Evolutionary conservation across 1,140 invertebrate genomes (phyloP).

Genomic region (Drosophila prosaltans): DNA sequence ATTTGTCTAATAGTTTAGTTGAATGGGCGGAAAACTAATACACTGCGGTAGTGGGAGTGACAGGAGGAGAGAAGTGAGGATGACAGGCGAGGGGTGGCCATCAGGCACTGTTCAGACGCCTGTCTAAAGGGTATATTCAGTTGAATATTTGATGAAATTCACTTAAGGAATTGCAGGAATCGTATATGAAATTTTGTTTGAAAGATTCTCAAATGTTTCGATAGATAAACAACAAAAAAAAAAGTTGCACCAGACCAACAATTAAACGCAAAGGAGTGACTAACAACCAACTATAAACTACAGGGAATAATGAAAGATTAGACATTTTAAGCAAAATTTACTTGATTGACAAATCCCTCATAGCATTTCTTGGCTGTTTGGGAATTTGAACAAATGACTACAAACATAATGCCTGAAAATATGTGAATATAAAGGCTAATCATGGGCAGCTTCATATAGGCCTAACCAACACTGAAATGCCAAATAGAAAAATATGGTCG

Average conservation of each 20-base stretch:
- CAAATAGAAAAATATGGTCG: too few species aligned
- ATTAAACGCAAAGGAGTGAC: background rate
- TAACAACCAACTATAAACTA: background rate
- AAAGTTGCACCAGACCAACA: background rate
- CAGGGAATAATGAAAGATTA: background rate
- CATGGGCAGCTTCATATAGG: too few species aligned
- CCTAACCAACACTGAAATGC: too few species aligned
- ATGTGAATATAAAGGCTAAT: too few species aligned
- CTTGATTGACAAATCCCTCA: too few species aligned
- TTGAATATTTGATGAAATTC: conserved; percentile 6
- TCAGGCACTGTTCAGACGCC: background rate
- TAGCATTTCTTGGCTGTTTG: too few species aligned
- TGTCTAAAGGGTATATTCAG: background rate
- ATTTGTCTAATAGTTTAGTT: conserved; percentile 58
- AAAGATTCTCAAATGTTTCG: background rate
- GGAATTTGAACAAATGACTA: too few species aligned
- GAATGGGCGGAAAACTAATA: conserved; percentile 25
- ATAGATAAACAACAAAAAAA: background rate
- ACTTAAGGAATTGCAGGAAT: conserved; percentile 9
- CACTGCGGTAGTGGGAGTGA: background rate
- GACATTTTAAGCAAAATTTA: too few species aligned
- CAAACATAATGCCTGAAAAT: too few species aligned
- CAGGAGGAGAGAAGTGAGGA: background rate
- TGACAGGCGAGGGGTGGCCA: background rate
- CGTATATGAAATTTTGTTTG: background rate